A percentile compares a stretch with the other conserved stretches of the same genome.
phyloP scores from a whole-genome alignment of 2,888 invertebrate genomes.

The Thymelicus sylvestris region DNA sequence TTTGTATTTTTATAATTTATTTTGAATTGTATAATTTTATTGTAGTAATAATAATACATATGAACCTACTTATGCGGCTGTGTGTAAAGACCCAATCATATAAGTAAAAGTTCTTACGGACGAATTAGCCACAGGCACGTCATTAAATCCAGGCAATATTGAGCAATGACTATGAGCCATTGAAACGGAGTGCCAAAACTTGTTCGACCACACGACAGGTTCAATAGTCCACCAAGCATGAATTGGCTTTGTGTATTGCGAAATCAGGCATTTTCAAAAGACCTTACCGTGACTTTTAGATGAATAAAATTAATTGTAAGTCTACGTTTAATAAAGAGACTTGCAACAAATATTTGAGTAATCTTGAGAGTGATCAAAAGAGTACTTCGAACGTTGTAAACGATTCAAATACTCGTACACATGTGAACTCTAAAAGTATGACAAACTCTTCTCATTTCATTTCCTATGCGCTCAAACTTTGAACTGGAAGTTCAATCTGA shows the following conservation, averaged over 20 bases:
- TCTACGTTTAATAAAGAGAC: no score
- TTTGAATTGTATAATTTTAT: not conserved
- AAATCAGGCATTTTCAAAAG: slow-evolving; percentile 54
- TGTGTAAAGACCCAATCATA: slow-evolving; percentile 1
- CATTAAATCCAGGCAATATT: slow-evolving; percentile 40
- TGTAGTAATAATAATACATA: not conserved
- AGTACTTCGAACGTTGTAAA: no score
- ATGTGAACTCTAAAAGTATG: no score
- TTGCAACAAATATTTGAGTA: no score
- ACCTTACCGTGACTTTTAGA: not conserved
- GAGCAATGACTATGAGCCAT: slow-evolving; percentile 48
- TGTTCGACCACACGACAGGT: slow-evolving; percentile 62
- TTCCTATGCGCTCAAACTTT: no score
- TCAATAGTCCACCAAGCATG: slow-evolving; percentile 46
- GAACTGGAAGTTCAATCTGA: no score
- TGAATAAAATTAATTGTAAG: no score
- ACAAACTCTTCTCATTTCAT: no score
- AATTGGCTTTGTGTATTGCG: slow-evolving; percentile 58
- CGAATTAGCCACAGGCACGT: slow-evolving; percentile 27
- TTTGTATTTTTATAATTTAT: no score
- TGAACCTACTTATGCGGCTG: not conserved
- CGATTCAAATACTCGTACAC: no score
- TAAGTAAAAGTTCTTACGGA: slow-evolving; percentile 34
- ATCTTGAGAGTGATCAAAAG: no score
- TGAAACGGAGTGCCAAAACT: slow-evolving; percentile 62